Conservation (phyloP, 2,113 vertebrate genomes). For the Tiliqua scincoides region DNA sequence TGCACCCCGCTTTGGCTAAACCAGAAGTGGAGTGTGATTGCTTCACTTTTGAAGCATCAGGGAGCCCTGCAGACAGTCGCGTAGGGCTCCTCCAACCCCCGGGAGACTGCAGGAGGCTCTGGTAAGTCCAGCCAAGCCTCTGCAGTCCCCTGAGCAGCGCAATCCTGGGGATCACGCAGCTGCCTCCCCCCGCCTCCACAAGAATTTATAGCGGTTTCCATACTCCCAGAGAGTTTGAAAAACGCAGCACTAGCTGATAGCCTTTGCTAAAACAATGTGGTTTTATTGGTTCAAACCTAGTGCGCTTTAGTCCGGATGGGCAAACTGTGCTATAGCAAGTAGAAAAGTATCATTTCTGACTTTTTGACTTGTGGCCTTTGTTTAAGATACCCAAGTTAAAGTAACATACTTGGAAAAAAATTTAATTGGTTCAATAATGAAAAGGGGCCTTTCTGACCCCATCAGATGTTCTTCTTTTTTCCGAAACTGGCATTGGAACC, state of each 20-base stretch:
- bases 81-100: no score
- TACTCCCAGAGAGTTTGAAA: no score
- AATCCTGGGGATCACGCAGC: no score
- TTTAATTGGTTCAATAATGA: background rate
- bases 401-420: background rate
- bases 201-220: no score
- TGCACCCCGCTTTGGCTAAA: no score
- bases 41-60: no score
- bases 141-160: no score
- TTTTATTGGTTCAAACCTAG: background rate
- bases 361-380: background rate
- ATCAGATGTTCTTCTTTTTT: background rate
- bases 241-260: background rate
- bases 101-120: no score
- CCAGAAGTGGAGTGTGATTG: no score
- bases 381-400: conserved; percentile 5
- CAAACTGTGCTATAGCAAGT: background rate
- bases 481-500: conserved; percentile 14
- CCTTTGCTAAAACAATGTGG: background rate
- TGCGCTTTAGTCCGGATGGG: background rate
- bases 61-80: no score
- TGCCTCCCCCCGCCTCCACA: no score
- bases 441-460: background rate
- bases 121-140: no score
- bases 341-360: background rate